Evolutionary conservation across 2,113 vertebrate species (phyloP), one percentile per base, ranked within the genome.

Genomic region (Orycteropus afer): DNA sequence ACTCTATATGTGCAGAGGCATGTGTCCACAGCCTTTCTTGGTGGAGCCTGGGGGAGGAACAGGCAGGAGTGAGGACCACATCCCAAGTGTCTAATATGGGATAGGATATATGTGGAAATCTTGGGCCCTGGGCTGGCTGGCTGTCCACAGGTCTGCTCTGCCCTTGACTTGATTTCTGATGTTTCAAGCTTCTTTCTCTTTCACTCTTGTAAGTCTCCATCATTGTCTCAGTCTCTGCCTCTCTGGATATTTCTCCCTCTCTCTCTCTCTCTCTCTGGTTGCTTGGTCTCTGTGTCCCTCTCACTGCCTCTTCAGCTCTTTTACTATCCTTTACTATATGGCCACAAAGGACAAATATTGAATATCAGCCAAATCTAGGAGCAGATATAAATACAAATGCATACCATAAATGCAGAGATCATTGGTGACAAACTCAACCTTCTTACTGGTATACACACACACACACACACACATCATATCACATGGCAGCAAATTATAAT

Each of bases 151-250:
- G 2, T 47, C 37, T 65, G 34, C 42, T 42, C 47, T 53, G 47
- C 27, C n/a, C 32, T 82, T 12, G 5, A 2, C 71, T 22, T 11
- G 29, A 47, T 34, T 74, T 47, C 71, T 45, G n/a, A 32, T 37
- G 27, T 71, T 37, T 61, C 55, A 10, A 12, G 37, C 7, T 1
- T 27, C 51, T 74, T 34, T 42, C 14, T 61, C 18, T 57, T 51
- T 90, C 4, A 0, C 23, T 32, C 23, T 2, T 3, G 8, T 10
- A n/a, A 27, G 18, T 29, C 42, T 65, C 8, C 0, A n/a, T 13
- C 11, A 29, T 71, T 29, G 49, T 7, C n/a, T 82, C 3, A 8
- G 5, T 45, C 34, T 74, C 51, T 82, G 57, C 17, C 10, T 34
- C 37, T 67, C 67, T 73, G 2, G 34, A 22, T 27, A 40, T 78